A percentile compares a stretch with the other conserved stretches of the same genome.
Conservation (phyloP, 2,888 invertebrate genomes). For the Imbricaverruca yamaguchii region DNA sequence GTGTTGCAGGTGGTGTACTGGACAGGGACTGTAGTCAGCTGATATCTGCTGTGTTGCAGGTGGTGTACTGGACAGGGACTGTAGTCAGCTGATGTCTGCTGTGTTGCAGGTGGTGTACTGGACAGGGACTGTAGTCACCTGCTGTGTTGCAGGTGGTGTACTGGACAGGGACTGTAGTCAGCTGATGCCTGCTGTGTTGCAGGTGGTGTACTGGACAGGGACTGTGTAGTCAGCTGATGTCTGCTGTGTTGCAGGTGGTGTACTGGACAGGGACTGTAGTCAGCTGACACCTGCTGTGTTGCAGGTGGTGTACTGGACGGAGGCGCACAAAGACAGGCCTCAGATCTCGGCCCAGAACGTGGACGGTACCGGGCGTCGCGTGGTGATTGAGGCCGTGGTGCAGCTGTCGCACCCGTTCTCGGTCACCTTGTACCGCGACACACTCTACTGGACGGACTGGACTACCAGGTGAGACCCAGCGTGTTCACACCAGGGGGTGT, state of each 20-base stretch:
- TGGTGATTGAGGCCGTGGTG: slow-evolving; percentile 53
- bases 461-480: slow-evolving; percentile 57
- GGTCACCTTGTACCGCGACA: slow-evolving; percentile 77
- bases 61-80: too few relatives aligned
- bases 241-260: slow-evolving; percentile 25
- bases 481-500: not conserved
- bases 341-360: not conserved
- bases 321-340: slow-evolving; percentile 70
- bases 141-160: slow-evolving; percentile 24
- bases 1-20: too few relatives aligned
- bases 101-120: too few relatives aligned
- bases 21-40: too few relatives aligned
- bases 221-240: too few relatives aligned
- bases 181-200: slow-evolving; percentile 23
- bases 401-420: slow-evolving; percentile 91
- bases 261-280: too few relatives aligned
- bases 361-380: not conserved
- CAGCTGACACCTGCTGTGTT: slow-evolving; percentile 21
- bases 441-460: slow-evolving; percentile 94
- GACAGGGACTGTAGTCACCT: too few relatives aligned
- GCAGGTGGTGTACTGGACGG: slow-evolving; percentile 82
- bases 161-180: too few relatives aligned
- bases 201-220: too few relatives aligned
- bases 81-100: too few relatives aligned
- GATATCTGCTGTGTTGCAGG: too few relatives aligned